Percentiles rank a stretch among this genome's conserved stretches.
These are phyloP conservation scores for Sturmia bella DNA, from an alignment of 2,888 invertebrate genomes.

Conservation along the genomic window DNA sequence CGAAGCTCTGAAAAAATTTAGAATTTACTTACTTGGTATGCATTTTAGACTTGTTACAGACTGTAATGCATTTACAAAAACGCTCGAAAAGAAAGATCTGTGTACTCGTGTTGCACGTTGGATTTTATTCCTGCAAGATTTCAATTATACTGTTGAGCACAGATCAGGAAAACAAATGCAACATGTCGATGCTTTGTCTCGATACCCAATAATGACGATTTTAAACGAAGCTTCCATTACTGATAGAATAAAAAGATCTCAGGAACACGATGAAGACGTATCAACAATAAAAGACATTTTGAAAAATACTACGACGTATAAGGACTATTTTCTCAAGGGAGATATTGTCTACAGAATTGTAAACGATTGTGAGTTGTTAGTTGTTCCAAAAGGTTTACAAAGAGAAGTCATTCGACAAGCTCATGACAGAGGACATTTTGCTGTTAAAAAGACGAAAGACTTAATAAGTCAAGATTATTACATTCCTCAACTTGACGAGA, in stretches of 20 bases:
- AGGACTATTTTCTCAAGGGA: slow-evolving; percentile 33
- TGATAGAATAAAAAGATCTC: slow-evolving; percentile 51
- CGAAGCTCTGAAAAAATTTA: not conserved
- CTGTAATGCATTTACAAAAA: slow-evolving; percentile 4
- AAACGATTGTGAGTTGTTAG: slow-evolving; percentile 48
- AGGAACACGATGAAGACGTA: slow-evolving; percentile 53
- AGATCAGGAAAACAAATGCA: slow-evolving; percentile 63
- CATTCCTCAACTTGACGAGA: slow-evolving; percentile 21
- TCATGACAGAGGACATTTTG: slow-evolving; percentile 44
- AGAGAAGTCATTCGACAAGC: slow-evolving; percentile 29
- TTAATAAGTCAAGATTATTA: slow-evolving; percentile 46
- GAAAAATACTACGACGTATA: not conserved
- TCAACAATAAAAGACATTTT: not conserved
- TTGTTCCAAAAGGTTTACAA: slow-evolving; percentile 49
- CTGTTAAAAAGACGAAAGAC: slow-evolving; percentile 57
- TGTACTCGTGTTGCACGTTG: slow-evolving; percentile 69
- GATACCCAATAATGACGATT: slow-evolving; percentile 62
- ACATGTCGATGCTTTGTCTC: slow-evolving; percentile 66
- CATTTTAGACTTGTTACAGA: not conserved
- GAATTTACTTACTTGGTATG: not conserved
- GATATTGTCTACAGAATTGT: slow-evolving; percentile 48
- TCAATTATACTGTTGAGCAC: slow-evolving; percentile 70
- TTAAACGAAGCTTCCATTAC: slow-evolving; percentile 30
- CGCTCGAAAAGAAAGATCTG: slow-evolving; percentile 58
- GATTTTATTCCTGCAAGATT: slow-evolving; percentile 71